These are phyloP conservation scores for Galeopterus variegatus DNA, from an alignment of 2,113 vertebrate genomes.

Conservation along the genomic window DNA sequence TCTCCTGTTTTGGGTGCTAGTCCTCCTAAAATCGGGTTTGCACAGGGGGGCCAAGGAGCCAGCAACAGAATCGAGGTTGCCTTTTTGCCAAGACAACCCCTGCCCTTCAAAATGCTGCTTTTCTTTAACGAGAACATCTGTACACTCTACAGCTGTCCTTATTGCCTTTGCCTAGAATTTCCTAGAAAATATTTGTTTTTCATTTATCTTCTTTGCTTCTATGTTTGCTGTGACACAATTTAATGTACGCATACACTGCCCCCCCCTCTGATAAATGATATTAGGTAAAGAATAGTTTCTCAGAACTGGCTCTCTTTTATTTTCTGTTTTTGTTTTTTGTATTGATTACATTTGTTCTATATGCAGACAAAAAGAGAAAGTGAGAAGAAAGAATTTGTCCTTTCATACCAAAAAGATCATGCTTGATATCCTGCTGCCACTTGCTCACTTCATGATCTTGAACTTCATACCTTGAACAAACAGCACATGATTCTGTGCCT, in stretches of 20 bases:
- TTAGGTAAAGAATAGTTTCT: background rate
- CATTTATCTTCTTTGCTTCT: background rate
- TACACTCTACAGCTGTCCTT: background rate
- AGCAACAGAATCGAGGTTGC: background rate
- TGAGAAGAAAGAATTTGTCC: background rate
- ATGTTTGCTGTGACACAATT: background rate
- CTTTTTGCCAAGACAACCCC: slow-evolving; percentile 45
- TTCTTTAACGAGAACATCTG: slow-evolving; percentile 29
- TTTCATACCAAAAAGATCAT: background rate
- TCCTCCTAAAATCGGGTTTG: slow-evolving; percentile 13
- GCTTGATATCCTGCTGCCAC: background rate
- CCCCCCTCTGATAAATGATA: background rate
- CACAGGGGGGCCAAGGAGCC: background rate
- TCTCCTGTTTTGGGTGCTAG: background rate
- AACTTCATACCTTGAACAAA: background rate
- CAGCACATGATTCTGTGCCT: background rate
- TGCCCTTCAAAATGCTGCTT: slow-evolving; percentile 3
- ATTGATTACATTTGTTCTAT: background rate
- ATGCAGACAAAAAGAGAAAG: background rate
- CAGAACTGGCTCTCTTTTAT: background rate
- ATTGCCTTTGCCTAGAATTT: background rate
- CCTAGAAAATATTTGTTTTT: background rate
- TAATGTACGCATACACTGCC: background rate
- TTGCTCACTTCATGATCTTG: background rate
- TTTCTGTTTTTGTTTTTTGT: background rate